A percentile compares a stretch with the other conserved stretches of the same genome.
Conservation (phyloP, 2,113 vertebrate species). For the human region DNA sequence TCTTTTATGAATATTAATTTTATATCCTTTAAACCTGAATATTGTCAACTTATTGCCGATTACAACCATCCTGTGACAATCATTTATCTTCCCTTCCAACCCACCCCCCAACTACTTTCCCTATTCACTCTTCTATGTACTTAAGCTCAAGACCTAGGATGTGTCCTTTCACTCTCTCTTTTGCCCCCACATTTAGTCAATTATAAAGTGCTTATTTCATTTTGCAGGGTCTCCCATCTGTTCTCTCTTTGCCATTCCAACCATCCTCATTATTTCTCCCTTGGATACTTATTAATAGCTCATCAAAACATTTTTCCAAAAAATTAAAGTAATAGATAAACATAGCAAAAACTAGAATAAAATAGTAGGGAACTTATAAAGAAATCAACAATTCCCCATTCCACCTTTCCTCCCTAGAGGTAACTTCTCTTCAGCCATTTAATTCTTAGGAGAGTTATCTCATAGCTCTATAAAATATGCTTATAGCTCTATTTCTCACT, state of each 20-base stretch:
- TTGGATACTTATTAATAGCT: not conserved
- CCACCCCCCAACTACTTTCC: not conserved
- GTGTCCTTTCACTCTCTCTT: not conserved
- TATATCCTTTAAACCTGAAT: not conserved
- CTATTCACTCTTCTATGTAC: not conserved
- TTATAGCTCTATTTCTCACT: not conserved
- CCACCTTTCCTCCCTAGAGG: not conserved
- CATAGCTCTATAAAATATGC: not conserved
- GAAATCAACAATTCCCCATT: not conserved
- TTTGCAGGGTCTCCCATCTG: not conserved
- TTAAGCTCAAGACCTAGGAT: not conserved
- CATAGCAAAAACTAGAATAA: not conserved
- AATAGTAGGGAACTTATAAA: not conserved
- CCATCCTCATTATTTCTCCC: not conserved
- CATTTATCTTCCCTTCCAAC: not conserved
- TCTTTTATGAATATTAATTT: not conserved
- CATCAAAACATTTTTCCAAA: not conserved
- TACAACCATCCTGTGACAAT: not conserved
- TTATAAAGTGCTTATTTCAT: not conserved
- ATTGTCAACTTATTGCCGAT: not conserved
- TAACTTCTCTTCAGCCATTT: not conserved
- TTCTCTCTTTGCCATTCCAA: slow-evolving; percentile 6
- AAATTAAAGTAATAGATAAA: not conserved
- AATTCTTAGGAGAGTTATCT: not conserved
- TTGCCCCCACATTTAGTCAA: not conserved